phyloP scores from a whole-genome alignment of 1,140 invertebrate genomes.

The Helicorthomorpha holstii region DNA sequence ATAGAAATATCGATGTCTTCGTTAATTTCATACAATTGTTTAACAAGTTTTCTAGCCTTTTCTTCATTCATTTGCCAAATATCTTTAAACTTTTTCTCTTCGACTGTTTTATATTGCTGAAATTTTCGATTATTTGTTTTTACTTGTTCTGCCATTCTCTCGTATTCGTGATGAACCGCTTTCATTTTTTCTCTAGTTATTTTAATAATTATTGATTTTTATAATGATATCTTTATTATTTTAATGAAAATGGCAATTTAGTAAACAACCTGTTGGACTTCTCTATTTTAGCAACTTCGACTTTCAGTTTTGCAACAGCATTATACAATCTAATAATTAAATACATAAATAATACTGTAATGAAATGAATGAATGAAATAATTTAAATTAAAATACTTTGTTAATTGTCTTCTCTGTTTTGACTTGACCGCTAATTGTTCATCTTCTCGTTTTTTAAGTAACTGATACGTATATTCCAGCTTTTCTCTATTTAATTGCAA shows the following conservation, averaged over 20 bases:
- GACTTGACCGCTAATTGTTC: constrained; percentile 65
- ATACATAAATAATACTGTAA: neutral
- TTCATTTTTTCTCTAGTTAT: neutral
- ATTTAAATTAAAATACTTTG: neutral
- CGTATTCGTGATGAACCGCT: neutral
- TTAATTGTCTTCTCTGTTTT: constrained; percentile 51
- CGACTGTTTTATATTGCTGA: neutral
- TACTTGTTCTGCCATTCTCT: neutral
- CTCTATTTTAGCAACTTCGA: neutral
- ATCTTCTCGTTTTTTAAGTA: constrained; percentile 64
- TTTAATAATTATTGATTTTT: neutral
- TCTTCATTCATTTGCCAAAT: neutral
- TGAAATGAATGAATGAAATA: neutral
- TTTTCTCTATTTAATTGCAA: constrained; percentile 56
- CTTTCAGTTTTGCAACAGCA: neutral
- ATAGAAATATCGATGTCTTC: too few species aligned
- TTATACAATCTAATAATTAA: neutral
- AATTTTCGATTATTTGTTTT: neutral
- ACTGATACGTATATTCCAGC: constrained; percentile 67
- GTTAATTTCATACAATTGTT: neutral
- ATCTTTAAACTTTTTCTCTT: neutral
- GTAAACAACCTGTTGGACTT: neutral
- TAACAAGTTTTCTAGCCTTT: neutral
- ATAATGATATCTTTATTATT: neutral
- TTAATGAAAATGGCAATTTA: neutral